Evolutionary conservation across 2,113 vertebrate species (phyloP), one percentile per base, ranked within the genome.

Genomic region (Prionailurus bengalensis): DNA sequence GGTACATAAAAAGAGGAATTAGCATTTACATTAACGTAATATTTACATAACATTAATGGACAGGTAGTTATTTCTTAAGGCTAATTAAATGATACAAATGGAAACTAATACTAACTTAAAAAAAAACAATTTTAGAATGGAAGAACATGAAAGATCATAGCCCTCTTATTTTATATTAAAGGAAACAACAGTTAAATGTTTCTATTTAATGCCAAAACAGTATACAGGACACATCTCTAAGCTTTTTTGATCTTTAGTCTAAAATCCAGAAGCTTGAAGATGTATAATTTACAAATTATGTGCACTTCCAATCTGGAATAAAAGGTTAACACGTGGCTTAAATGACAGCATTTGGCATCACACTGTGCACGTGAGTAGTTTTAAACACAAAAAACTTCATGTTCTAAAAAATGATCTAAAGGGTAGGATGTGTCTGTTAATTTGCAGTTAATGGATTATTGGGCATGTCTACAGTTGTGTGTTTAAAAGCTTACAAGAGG

Each of bases 201-300:
- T 91, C 39, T 88, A 3, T 74, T 93, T 91, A 19, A 92, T 85
- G 85, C 33, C 65, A 65, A 63, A 73, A 63, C 73, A 36, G 21
- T 65, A 17, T 66, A 21, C 45, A 92, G 39, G 90, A 36, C 51
- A 21, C 25, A 14, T 29, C 21, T 90, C 31, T 86, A 33, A 88
- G 42, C 63, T 95, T 94, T 95, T 94, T 95, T 83, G 93, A 63
- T 51, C 84, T 87, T 94, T 76, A 90, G 36, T 74, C n/a, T 74
- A 19, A 95, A 71, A 45, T 53, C 33, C 78, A 89, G 58, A 94
- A 97, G 23, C 39, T 87, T 48, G 63, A 95, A 80, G 42, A 71
- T 91, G 25, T 58, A 79, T 92, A 89, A 45, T 81, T 87, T 93
- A n/a, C 17, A 80, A 33, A 80, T 93, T 89, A 23, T 70, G 7